phyloP scores from a whole-genome alignment of 2,888 invertebrate species.

The Operophtera brumata region DNA sequence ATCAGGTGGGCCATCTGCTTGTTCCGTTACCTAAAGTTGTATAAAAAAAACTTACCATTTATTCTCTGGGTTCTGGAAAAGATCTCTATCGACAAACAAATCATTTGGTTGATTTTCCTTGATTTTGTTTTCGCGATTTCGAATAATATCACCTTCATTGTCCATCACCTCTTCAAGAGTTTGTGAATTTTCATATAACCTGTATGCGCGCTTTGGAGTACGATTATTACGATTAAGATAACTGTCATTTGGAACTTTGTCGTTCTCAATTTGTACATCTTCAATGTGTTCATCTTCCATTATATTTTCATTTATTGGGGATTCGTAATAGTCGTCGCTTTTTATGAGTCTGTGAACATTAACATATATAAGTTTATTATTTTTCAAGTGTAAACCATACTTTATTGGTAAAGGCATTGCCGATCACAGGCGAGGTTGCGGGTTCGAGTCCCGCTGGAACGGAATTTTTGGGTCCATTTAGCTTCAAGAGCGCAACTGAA shows the following conservation, averaged over 20 bases:
- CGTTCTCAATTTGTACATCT: conserved; percentile 24
- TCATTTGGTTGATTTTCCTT: conserved; percentile 28
- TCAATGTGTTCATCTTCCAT: conserved; percentile 31
- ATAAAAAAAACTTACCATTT: conserved; percentile 56
- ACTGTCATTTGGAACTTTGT: background rate
- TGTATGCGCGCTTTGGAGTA: background rate
- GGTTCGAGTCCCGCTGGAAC: no score
- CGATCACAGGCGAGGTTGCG: no score
- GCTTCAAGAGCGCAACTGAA: no score
- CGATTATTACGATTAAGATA: background rate
- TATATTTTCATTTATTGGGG: conserved; percentile 21
- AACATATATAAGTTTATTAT: background rate
- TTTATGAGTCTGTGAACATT: conserved; percentile 22
- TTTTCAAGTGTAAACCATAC: no score
- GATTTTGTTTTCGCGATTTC: conserved; percentile 24
- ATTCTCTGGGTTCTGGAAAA: conserved; percentile 35
- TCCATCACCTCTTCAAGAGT: conserved; percentile 2
- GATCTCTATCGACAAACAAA: conserved; percentile 19
- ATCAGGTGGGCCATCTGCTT: no score
- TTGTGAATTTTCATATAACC: background rate
- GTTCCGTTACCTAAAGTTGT: no score
- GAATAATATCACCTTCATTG: conserved; percentile 23
- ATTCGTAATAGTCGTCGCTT: conserved; percentile 33
- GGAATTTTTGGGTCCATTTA: no score
- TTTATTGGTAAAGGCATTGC: no score